Conservation (phyloP, 2,888 invertebrate genomes). For the Schrankia costaestrigalis region DNA sequence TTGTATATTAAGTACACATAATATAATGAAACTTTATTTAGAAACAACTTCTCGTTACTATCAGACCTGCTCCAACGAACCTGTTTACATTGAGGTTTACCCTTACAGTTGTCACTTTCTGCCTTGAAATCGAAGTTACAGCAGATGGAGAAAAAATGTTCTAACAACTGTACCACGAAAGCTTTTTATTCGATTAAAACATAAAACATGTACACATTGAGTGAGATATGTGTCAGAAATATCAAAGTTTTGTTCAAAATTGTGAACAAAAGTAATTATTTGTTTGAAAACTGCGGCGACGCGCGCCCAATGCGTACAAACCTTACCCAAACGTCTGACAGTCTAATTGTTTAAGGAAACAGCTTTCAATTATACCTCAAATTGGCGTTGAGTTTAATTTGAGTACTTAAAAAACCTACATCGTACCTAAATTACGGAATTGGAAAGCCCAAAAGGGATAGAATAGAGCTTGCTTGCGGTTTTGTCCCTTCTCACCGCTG, state of each 20-base stretch:
- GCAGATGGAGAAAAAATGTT: no score
- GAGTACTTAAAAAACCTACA: slow-evolving; percentile 39
- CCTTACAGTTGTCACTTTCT: no score
- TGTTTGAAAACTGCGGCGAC: slow-evolving; percentile 49
- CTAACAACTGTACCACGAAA: no score
- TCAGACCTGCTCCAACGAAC: no score
- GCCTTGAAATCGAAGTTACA: no score
- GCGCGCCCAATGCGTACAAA: no score
- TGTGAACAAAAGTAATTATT: slow-evolving; percentile 59
- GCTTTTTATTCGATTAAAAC: no score
- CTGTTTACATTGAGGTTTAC: no score
- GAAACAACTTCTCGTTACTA: no score
- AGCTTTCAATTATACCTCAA: slow-evolving; percentile 53
- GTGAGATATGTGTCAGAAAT: slow-evolving; percentile 43
- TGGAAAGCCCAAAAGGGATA: slow-evolving; percentile 30
- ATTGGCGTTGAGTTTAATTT: slow-evolving; percentile 40
- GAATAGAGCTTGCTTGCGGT: slow-evolving; percentile 40
- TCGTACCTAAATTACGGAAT: slow-evolving; percentile 36
- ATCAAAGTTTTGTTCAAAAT: slow-evolving; percentile 37
- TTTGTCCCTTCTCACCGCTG: slow-evolving; percentile 34
- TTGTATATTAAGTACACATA: no score
- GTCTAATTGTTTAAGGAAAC: slow-evolving; percentile 59
- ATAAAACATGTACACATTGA: slow-evolving; percentile 33
- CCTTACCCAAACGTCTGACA: slow-evolving; percentile 45
- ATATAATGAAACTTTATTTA: no score